Evolutionary conservation across 2,113 vertebrate genomes (phyloP), one percentile per base, ranked within the genome.

Genomic region (Pycnonotus jocosus): DNA sequence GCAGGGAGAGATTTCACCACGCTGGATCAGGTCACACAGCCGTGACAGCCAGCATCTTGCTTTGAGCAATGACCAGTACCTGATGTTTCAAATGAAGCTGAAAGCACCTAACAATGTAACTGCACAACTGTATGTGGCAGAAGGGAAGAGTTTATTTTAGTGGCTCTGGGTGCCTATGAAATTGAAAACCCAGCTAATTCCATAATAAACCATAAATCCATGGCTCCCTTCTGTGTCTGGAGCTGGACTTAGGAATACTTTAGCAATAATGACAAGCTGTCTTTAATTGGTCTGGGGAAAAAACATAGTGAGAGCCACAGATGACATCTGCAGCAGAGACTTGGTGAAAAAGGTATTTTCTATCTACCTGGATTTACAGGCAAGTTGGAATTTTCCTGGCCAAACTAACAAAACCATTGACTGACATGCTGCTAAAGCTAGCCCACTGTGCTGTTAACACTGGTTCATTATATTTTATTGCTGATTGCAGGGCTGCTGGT

Each of bases 391-490:
- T 81, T 73, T 51, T 60, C 50, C 56, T 50, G 47, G 12, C 38
- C 30, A 72, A 77, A 51, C 58, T 66, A 73, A 72, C 65, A 64
- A 72, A 91, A 51, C 53, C 53, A 62, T 56, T 93, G 57, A 92
- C 84, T 93, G 62, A 72, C n/a, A 13, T 4, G 35, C 64, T 81
- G 70, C 47, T 87, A 61, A 79, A 45, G 27, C 58, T 62, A 62
- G 65, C 42, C 38, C 54, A 44, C 31, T 81, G 72, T 73, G 71
- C 70, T 70, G 42, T 73, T 93, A 91, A 62, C 2, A 7, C 45
- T 62, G 21, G 38, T 73, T 72, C 22, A 45, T 94, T 96, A 30
- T 92, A 48, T 91, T 93, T 94, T 84, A 90, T 93, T 88, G 61
- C 68, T 73, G 65, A 83, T 92, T 91, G 60, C 68, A 76, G 57